phyloP scores from a whole-genome alignment of 2,888 invertebrate genomes.

The Sialis lutaria region DNA sequence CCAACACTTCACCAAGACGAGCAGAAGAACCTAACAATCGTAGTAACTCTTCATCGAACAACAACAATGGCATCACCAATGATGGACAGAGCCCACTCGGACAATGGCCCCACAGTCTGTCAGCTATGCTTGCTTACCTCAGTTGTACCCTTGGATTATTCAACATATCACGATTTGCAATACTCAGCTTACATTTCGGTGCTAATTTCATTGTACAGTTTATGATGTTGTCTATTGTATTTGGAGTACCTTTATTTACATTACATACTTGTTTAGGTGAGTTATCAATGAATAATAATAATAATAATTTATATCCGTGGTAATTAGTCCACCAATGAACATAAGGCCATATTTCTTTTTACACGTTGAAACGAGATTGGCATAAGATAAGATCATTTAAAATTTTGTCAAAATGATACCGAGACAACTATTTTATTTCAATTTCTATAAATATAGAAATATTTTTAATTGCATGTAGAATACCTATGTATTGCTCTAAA shows the following conservation, averaged over 20 bases:
- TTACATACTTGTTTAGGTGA: slow-evolving; percentile 64
- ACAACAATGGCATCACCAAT: slow-evolving; percentile 8
- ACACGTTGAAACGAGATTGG: too few relatives aligned
- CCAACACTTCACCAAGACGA: background rate
- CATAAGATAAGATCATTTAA: too few relatives aligned
- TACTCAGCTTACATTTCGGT: slow-evolving; percentile 75
- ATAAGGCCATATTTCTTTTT: too few relatives aligned
- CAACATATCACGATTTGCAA: slow-evolving; percentile 75
- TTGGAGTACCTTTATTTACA: slow-evolving; percentile 65
- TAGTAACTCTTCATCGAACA: background rate
- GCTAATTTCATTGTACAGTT: slow-evolving; percentile 81
- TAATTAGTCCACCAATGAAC: too few relatives aligned
- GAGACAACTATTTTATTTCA: too few relatives aligned
- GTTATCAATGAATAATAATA: slow-evolving; percentile 5
- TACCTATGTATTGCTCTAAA: too few relatives aligned
- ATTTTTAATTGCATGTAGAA: too few relatives aligned
- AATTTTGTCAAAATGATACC: too few relatives aligned
- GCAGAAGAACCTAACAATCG: background rate
- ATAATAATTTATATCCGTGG: background rate
- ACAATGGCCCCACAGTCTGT: slow-evolving; percentile 52
- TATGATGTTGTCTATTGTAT: slow-evolving; percentile 58
- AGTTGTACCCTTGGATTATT: slow-evolving; percentile 77
- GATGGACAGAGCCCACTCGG: slow-evolving; percentile 35
- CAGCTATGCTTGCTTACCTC: slow-evolving; percentile 64
- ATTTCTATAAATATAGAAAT: too few relatives aligned